Evolutionary conservation across 2,113 vertebrate genomes (phyloP), one percentile per base, ranked within the genome.

Genomic region (Hippocampus mohnikei): DNA sequence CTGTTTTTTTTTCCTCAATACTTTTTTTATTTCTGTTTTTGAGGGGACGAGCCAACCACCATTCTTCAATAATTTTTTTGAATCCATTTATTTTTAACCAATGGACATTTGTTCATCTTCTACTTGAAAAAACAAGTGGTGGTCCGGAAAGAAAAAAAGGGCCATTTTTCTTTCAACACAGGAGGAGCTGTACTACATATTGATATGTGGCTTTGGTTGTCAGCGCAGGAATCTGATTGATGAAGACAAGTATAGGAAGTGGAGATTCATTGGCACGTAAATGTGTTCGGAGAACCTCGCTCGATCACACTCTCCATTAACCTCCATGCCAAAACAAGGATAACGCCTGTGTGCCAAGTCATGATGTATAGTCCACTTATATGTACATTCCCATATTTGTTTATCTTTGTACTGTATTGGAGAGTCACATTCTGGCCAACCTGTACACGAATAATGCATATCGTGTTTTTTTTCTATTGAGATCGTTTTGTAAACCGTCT

Each of bases 361-460:
- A 33, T 55, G 40, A 73, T 83, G 59, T 81, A 79, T 61, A 69
- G 64, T 72, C 50, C 25, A 42, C 74, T 61, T 76, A 20, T 72
- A 62, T 74, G 52, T 81, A 69, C 33, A 81, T 67, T 64, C 37
- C 59, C 56, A 65, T 42, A 70, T 69, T 60, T 79, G 77, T 81
- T 73, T 75, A 75, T 77, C 71, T 73, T 11, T 80, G 67, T 77
- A 70, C 76, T 88, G 75, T 84, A 78, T 74, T 46, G 71, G 58
- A 70, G 44, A 72, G 18, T 61, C 58, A 46, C n/a, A n/a, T 25
- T 20, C n/a, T 18, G 63, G 55, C 13, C 23, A 11, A 41, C 44
- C 64, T 55, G 63, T 46, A 46, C 42, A 65, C 63, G 25, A 60
- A 60, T 60, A 60, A 20, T 70, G 74, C 67, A 58, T 82, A 42